Conservation (phyloP, 2,888 invertebrate species). For the Oasisia sp. region DNA sequence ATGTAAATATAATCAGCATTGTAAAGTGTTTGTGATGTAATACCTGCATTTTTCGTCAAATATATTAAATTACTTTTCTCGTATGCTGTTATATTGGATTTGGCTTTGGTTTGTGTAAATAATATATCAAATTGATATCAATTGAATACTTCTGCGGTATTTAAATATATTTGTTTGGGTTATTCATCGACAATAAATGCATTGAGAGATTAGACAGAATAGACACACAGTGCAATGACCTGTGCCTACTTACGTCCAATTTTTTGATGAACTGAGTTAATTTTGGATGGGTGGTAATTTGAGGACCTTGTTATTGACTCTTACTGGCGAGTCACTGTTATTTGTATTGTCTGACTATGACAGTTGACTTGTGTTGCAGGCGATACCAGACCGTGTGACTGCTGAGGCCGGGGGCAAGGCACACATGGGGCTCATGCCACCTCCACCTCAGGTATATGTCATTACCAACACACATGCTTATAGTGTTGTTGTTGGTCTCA, state of each 20-base stretch:
- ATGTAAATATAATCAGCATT: neutral
- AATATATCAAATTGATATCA: neutral
- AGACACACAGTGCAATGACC: no score
- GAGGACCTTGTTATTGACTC: no score
- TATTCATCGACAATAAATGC: no score
- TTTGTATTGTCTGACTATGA: neutral
- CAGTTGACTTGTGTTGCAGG: neutral
- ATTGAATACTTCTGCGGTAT: neutral
- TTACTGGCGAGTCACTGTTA: no score
- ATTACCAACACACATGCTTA: neutral
- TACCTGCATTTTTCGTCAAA: neutral
- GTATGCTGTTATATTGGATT: neutral
- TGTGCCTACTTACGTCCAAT: no score
- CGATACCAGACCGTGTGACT: neutral
- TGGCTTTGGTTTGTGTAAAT: no score
- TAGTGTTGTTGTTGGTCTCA: no score
- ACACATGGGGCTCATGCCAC: constrained; percentile 37
- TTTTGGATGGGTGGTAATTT: neutral
- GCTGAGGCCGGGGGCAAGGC: constrained; percentile 13
- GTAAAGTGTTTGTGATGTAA: neutral
- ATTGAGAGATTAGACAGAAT: no score
- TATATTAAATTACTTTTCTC: neutral
- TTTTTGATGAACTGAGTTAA: no score
- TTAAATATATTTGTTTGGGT: neutral
- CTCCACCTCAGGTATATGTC: constrained; percentile 33